phyloP scores from a whole-genome alignment of 2,797 vertebrate genomes.

The Sebastes matsubarae region DNA sequence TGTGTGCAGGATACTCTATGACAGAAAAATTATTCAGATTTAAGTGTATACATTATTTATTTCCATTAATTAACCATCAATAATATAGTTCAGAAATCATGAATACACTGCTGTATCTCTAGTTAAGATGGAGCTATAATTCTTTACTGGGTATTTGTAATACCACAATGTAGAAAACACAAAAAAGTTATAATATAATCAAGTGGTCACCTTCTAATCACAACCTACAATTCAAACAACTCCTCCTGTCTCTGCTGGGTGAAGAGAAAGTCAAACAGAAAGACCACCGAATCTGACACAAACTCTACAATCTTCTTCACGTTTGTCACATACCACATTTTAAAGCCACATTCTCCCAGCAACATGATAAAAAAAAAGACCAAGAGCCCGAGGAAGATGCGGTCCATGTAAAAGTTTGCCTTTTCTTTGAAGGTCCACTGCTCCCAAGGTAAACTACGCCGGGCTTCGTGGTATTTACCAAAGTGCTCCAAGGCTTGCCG shows the following conservation, averaged over 20 bases:
- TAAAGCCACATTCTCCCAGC: slow-evolving; percentile 69
- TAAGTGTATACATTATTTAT: slow-evolving; percentile 29
- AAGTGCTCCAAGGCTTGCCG: slow-evolving; percentile 61
- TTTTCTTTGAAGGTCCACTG: slow-evolving; percentile 80
- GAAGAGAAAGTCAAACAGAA: slow-evolving; percentile 71
- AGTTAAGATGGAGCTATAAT: not conserved
- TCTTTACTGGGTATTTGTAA: not conserved
- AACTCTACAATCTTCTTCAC: slow-evolving; percentile 59
- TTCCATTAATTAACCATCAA: slow-evolving; percentile 5
- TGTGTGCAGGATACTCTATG: not conserved
- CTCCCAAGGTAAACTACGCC: slow-evolving; percentile 71
- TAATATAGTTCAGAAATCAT: not conserved
- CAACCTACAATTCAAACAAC: slow-evolving; percentile 72
- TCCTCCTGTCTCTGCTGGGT: slow-evolving; percentile 73
- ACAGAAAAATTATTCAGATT: not conserved
- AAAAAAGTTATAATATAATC: not conserved
- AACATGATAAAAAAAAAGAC: slow-evolving; percentile 56
- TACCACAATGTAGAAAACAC: slow-evolving; percentile 5
- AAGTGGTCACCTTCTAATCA: not conserved
- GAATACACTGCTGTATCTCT: not conserved
- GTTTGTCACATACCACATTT: slow-evolving; percentile 78
- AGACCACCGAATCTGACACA: slow-evolving; percentile 44
- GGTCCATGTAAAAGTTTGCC: slow-evolving; percentile 73
- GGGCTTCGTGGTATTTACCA: slow-evolving; percentile 59
- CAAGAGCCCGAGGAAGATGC: slow-evolving; percentile 76